These are phyloP conservation scores for Cheirogaleus medius DNA, from an alignment of 2,113 vertebrate species.

Conservation along the genomic window DNA sequence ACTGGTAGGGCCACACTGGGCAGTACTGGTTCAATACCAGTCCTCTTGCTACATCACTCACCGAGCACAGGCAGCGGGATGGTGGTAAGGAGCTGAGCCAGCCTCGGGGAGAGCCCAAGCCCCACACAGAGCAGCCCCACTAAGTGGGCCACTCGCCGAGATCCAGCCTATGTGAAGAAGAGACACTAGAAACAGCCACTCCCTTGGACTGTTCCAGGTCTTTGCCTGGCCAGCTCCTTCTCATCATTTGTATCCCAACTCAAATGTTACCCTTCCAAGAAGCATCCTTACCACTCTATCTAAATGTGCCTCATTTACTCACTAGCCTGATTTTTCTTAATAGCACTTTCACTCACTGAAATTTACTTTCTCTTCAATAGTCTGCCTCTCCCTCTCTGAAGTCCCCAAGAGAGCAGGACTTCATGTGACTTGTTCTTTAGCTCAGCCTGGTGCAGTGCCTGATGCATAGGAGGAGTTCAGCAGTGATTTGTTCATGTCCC, in stretches of 20 bases:
- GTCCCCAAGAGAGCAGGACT: neutral
- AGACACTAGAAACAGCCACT: neutral
- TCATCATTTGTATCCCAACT: neutral
- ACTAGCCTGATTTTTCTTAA: neutral
- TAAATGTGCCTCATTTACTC: neutral
- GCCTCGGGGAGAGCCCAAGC: slow-evolving; percentile 86
- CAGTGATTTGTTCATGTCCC: neutral
- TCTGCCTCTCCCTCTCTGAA: neutral
- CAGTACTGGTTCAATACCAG: neutral
- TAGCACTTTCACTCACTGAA: neutral
- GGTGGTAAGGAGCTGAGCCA: slow-evolving; percentile 84
- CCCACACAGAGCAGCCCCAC: slow-evolving; percentile 80
- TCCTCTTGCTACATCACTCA: slow-evolving; percentile 65
- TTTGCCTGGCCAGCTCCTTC: neutral
- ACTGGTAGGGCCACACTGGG: neutral
- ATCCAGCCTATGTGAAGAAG: slow-evolving; percentile 82
- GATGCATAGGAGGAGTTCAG: neutral
- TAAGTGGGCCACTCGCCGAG: slow-evolving; percentile 80
- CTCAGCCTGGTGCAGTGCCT: neutral
- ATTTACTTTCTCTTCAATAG: neutral
- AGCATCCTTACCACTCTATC: neutral
- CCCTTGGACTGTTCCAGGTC: neutral
- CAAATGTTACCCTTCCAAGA: neutral
- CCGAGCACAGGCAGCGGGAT: slow-evolving; percentile 88
- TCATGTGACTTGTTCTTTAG: neutral